These are phyloP conservation scores for Heliconius sara DNA, from an alignment of 2,888 invertebrate species.

Conservation along the genomic window DNA sequence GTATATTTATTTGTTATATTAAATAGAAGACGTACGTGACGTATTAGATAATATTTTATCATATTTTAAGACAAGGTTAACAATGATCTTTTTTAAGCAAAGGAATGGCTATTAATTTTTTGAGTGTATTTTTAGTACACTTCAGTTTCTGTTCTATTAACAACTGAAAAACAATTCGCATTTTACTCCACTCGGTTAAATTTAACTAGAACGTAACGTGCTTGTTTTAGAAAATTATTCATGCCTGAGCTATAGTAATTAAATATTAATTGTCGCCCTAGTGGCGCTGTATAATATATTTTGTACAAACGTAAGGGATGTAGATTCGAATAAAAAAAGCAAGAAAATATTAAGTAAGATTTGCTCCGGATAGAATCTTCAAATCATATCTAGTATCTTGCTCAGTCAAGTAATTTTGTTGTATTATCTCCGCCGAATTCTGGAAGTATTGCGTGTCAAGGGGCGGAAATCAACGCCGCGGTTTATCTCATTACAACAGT, in stretches of 20 bases:
- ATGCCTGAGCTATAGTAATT: not conserved
- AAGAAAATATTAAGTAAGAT: too few relatives aligned
- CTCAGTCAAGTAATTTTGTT: not conserved
- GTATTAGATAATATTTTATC: too few relatives aligned
- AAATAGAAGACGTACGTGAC: too few relatives aligned
- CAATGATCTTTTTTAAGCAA: too few relatives aligned
- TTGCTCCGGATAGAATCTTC: too few relatives aligned
- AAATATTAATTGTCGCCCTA: not conserved
- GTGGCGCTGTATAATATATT: not conserved
- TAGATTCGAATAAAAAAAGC: too few relatives aligned
- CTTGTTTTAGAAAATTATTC: constrained; percentile 5
- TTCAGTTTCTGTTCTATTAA: not conserved
- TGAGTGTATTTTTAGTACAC: not conserved
- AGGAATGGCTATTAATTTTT: too few relatives aligned
- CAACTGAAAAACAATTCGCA: not conserved
- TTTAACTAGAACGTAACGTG: constrained; percentile 10
- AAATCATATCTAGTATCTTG: too few relatives aligned
- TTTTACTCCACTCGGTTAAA: constrained; percentile 18
- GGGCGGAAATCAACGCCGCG: not conserved
- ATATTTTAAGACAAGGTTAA: too few relatives aligned
- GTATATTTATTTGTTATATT: too few relatives aligned
- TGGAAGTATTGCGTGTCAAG: not conserved
- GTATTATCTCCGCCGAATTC: not conserved
- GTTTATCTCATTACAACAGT: too few relatives aligned
- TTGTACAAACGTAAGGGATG: not conserved